A percentile compares a stretch with the other conserved stretches of the same genome.
Conservation (phyloP, 2,797 vertebrate species). For the Phoxinus dragarum region DNA sequence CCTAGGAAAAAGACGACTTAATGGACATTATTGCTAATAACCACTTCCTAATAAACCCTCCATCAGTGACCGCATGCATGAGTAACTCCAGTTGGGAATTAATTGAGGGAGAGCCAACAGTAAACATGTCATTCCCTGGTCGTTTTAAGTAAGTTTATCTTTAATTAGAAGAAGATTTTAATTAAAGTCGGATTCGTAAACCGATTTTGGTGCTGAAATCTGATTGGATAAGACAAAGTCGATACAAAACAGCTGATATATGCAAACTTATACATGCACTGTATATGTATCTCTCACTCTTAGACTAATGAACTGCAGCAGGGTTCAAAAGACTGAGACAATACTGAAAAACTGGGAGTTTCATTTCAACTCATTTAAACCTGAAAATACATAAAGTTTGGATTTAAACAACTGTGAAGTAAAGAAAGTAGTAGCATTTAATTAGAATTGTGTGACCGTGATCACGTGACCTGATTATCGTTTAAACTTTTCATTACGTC, state of each 20-base stretch:
- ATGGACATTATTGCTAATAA: slow-evolving; percentile 28
- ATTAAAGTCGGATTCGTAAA: not conserved
- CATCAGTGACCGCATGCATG: not conserved
- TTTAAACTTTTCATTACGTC: not conserved
- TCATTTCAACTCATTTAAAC: not conserved
- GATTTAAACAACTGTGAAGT: not conserved
- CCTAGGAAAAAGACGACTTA: slow-evolving; percentile 18
- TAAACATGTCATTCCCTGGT: slow-evolving; percentile 20
- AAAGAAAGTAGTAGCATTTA: not conserved
- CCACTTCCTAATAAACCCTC: not conserved
- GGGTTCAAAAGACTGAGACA: not conserved
- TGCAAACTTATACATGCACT: not conserved
- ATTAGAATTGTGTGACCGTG: not conserved
- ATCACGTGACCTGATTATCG: not conserved
- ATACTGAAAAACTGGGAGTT: not conserved
- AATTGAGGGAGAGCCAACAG: not conserved
- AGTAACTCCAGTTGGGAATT: not conserved
- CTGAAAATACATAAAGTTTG: not conserved
- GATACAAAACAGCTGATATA: slow-evolving; percentile 7
- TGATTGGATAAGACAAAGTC: not conserved
- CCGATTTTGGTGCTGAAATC: not conserved
- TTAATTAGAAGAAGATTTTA: slow-evolving; percentile 2
- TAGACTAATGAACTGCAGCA: not conserved
- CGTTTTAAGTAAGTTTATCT: slow-evolving; percentile 18
- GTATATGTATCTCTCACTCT: not conserved